These are phyloP conservation scores for Glaucidium brasilianum DNA, from an alignment of 2,113 vertebrate species.

Conservation along the genomic window DNA sequence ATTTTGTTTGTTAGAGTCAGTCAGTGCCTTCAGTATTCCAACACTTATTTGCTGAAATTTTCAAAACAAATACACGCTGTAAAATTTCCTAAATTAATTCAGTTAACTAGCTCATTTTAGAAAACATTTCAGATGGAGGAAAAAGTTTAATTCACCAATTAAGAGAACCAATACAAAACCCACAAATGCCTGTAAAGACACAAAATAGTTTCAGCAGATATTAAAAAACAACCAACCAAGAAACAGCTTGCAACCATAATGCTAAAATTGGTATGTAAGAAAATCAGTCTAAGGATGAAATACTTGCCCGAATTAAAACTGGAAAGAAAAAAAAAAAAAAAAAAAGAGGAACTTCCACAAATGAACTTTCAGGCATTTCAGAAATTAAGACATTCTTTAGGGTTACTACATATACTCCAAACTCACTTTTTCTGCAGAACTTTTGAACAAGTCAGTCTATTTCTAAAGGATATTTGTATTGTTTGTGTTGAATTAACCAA, in stretches of 20 bases:
- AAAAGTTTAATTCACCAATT: not conserved
- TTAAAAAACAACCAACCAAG: not conserved
- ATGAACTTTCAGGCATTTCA: not conserved
- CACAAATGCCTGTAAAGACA: not conserved
- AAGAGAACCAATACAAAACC: not conserved
- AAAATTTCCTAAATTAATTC: slow-evolving; percentile 15
- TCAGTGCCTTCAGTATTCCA: slow-evolving; percentile 83
- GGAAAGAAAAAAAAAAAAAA: not conserved
- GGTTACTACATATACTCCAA: not conserved
- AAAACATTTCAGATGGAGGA: not conserved
- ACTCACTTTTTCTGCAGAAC: not conserved
- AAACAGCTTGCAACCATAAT: not conserved
- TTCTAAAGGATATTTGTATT: not conserved
- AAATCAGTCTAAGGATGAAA: not conserved
- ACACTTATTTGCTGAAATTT: slow-evolving; percentile 82
- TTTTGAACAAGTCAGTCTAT: not conserved
- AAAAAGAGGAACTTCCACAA: not conserved
- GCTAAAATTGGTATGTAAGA: not conserved
- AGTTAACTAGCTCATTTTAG: not conserved
- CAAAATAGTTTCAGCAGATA: not conserved
- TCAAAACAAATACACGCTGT: slow-evolving; percentile 31
- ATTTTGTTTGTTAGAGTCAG: slow-evolving; percentile 77
- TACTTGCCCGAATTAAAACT: not conserved
- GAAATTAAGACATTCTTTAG: not conserved
- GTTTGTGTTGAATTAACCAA: not conserved